A percentile compares a stretch with the other conserved stretches of the same genome.
Evolutionary conservation across 2,797 vertebrate genomes (phyloP).

Genomic region (Leuciscus waleckii): DNA sequence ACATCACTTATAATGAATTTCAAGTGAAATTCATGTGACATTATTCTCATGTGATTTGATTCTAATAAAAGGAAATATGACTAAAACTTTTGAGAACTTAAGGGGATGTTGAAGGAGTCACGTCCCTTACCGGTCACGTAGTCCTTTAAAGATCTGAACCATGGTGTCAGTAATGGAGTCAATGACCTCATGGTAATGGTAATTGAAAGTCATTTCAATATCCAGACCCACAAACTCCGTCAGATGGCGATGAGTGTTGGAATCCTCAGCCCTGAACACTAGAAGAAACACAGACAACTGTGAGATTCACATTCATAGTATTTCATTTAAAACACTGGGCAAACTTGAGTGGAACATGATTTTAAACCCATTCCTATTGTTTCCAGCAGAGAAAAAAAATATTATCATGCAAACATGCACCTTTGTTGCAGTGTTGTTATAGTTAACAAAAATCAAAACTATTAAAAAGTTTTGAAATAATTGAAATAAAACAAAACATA

Average conservation of each 20-base stretch:
- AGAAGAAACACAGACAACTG: not conserved
- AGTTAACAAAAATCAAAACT: not conserved
- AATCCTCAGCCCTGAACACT: slow-evolving; percentile 99
- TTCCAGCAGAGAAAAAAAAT: not conserved
- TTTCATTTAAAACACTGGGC: slow-evolving; percentile 4
- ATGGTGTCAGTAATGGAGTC: slow-evolving; percentile 96
- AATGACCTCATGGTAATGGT: slow-evolving; percentile 98
- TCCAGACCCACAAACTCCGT: slow-evolving; percentile 99
- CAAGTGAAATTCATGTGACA: not conserved
- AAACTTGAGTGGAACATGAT: not conserved
- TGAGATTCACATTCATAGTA: not conserved
- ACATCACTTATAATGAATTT: not conserved
- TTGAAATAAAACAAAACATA: not conserved
- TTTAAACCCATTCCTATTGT: not conserved
- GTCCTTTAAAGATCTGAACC: slow-evolving; percentile 98
- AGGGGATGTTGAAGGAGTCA: not conserved
- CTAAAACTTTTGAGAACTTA: not conserved
- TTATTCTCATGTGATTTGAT: slow-evolving; percentile 7
- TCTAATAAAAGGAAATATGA: not conserved
- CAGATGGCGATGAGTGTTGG: slow-evolving; percentile 97
- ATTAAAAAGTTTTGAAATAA: not conserved
- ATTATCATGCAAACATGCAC: not conserved
- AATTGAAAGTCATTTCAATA: slow-evolving; percentile 98
- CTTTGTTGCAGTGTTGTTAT: not conserved
- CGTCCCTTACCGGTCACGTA: slow-evolving; percentile 89